Evolutionary conservation across 2,888 invertebrate species (phyloP), one percentile per base, ranked within the genome.

Genomic region (Athalia cordata): DNA sequence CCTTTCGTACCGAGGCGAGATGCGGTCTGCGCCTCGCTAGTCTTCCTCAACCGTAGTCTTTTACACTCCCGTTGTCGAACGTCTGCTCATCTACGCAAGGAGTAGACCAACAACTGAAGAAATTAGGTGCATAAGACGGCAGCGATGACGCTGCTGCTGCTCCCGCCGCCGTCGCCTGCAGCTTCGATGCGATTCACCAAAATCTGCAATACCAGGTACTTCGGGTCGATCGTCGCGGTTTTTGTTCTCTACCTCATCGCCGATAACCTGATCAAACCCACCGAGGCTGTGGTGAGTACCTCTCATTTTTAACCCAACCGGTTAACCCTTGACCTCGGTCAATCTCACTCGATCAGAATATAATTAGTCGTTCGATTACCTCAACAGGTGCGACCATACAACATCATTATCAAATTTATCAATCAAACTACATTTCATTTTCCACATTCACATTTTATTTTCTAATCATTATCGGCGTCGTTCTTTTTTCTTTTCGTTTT

Each of bases 1-100:
- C 70, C 70, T 72, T 72, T 59, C 70, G 70, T 29, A 59, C 43
- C 70, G 70, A 72, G 47, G 59, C 70, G 59, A 72, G 70, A 72
- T 72, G 70, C 70, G 70, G 70, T 45, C 47, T 72, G 57, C 57
- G 70, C 70, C 4, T 59, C 70, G 70, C 70, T 72, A 72, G 70
- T 59, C 59, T 68, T 29, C 29, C 2, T 68, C 52, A 52, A 68
- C 52, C 68, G 68, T 68, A 29, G 29, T 68, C 68, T 49, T 68
- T 68, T 68, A 50, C 29, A 68, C 52, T 68, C 55, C 55, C 49
- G 68, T 68, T 68, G 29, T 52, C 13, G 66, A 68, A 43, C 68
- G 59, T 72, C 57, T 59, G 57, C 57, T 47, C 9, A 57, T 45
- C 55, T 15, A 70, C 57, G 11, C 43, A 6, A 43, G 15, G 52